Evolutionary conservation across 1,140 invertebrate species (phyloP).

Genomic region (Bombyx mori): DNA sequence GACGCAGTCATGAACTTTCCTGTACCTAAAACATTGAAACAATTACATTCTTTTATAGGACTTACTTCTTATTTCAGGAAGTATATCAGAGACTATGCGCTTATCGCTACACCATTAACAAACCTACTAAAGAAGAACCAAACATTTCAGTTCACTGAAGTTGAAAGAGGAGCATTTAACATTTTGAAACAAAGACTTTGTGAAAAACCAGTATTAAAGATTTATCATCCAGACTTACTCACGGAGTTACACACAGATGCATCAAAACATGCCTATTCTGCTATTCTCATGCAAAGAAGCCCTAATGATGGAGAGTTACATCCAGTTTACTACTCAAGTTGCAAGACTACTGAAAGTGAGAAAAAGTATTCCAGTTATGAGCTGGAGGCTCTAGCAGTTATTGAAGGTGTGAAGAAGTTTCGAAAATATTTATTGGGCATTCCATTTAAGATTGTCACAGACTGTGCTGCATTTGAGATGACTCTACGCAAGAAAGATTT

Average conservation of each 20-base stretch:
- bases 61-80: constrained; percentile 43
- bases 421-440: constrained; percentile 27
- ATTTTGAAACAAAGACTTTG: constrained; percentile 12
- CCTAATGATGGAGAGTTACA: constrained; percentile 11
- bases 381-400: constrained; percentile 43
- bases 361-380: constrained; percentile 51
- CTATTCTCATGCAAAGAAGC: constrained; percentile 25
- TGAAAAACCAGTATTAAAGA: constrained; percentile 20
- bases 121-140: constrained; percentile 1
- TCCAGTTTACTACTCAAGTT: constrained; percentile 24
- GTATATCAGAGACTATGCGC: constrained; percentile 12
- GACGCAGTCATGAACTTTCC: constrained; percentile 36
- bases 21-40: constrained; percentile 19
- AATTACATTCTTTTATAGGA: constrained; percentile 44
- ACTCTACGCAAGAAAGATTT: constrained; percentile 36
- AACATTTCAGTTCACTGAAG: constrained; percentile 3
- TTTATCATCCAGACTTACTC: constrained; percentile 18
- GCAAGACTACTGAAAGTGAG: constrained; percentile 45
- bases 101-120: constrained; percentile 3
- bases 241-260: constrained; percentile 40
- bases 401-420: constrained; percentile 47
- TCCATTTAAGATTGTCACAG: constrained; percentile 5
- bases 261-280: constrained; percentile 24
- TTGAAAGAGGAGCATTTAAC: constrained; percentile 9
- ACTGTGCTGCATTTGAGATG: constrained; percentile 32